Percentiles rank a stretch among this genome's conserved stretches.
Evolutionary conservation across 2,888 invertebrate genomes (phyloP).

Genomic region (Ormyrus pomaceus): DNA sequence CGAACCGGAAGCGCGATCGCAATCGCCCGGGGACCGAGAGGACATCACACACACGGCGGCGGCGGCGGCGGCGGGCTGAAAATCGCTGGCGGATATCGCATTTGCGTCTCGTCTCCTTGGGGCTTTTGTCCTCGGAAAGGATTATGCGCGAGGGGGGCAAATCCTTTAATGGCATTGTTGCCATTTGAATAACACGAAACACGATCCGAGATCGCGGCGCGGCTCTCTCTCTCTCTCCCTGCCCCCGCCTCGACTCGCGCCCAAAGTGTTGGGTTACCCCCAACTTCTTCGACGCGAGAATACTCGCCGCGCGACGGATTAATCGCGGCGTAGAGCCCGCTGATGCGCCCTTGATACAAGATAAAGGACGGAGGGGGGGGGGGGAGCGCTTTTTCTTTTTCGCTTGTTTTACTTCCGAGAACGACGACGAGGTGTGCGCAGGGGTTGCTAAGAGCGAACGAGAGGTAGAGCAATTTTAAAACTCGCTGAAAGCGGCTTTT

Average conservation of each 20-base stretch:
- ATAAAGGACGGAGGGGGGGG: slow-evolving; percentile 20
- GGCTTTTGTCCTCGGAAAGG: slow-evolving; percentile 18
- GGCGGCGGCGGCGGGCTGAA: too few relatives aligned
- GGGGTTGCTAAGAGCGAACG: too few relatives aligned
- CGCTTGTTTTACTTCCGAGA: slow-evolving; percentile 32
- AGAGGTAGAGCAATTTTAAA: too few relatives aligned
- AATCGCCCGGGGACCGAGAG: too few relatives aligned
- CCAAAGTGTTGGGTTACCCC: slow-evolving; percentile 69
- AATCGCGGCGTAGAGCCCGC: slow-evolving; percentile 69
- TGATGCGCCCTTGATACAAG: slow-evolving; percentile 62
- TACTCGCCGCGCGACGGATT: slow-evolving; percentile 66
- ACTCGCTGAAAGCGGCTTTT: too few relatives aligned
- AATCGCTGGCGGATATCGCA: too few relatives aligned
- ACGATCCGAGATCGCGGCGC: slow-evolving; percentile 71
- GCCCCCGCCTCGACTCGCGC: slow-evolving; percentile 17
- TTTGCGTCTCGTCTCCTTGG: background rate
- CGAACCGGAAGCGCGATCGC: too few relatives aligned
- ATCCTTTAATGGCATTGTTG: slow-evolving; percentile 75
- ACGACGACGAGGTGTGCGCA: background rate
- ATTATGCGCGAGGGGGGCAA: slow-evolving; percentile 58
- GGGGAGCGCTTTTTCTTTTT: background rate
- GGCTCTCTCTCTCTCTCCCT: slow-evolving; percentile 32
- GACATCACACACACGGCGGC: too few relatives aligned
- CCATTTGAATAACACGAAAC: slow-evolving; percentile 75
- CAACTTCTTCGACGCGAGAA: slow-evolving; percentile 44